These are phyloP conservation scores for Pteria penguin DNA, from an alignment of 2,888 invertebrate species.

Conservation along the genomic window DNA sequence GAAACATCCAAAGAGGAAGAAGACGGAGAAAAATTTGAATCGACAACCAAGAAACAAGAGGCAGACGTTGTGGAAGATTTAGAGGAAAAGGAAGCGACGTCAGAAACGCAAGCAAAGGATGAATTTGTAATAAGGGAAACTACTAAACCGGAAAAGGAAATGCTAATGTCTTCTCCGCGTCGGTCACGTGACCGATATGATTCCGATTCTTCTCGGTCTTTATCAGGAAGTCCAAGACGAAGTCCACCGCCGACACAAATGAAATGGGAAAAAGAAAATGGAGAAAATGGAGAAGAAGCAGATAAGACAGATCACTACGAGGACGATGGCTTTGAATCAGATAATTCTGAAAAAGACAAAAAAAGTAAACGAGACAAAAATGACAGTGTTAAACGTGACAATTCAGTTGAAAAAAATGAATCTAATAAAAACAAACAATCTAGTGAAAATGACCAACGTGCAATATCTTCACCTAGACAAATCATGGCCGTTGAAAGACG, in stretches of 20 bases:
- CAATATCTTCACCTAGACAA: slow-evolving; percentile 2
- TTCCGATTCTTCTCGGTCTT: not conserved
- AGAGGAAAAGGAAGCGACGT: not conserved
- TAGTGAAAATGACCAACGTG: not conserved
- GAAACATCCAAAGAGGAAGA: not conserved
- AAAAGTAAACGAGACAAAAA: not conserved
- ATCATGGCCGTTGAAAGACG: slow-evolving; percentile 5
- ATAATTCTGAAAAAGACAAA: slow-evolving; percentile 7
- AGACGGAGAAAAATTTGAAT: not conserved
- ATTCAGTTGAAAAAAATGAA: not conserved
- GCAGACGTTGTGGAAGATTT: not conserved
- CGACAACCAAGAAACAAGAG: not conserved
- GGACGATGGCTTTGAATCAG: slow-evolving; percentile 5
- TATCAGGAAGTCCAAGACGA: not conserved
- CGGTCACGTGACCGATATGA: not conserved
- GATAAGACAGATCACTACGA: slow-evolving; percentile 5
- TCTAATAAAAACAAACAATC: not conserved
- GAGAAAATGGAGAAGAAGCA: not conserved
- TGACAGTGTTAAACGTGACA: not conserved
- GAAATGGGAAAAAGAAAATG: slow-evolving; percentile 1
- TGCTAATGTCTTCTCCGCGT: not conserved
- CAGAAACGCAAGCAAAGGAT: not conserved
- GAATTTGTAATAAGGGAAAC: no score
- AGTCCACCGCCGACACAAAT: not conserved
- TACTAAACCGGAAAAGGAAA: not conserved